Percentiles rank a stretch among this genome's conserved stretches.
Evolutionary conservation across 2,797 vertebrate species (phyloP).

Genomic region (Leucoraja ocellata): DNA sequence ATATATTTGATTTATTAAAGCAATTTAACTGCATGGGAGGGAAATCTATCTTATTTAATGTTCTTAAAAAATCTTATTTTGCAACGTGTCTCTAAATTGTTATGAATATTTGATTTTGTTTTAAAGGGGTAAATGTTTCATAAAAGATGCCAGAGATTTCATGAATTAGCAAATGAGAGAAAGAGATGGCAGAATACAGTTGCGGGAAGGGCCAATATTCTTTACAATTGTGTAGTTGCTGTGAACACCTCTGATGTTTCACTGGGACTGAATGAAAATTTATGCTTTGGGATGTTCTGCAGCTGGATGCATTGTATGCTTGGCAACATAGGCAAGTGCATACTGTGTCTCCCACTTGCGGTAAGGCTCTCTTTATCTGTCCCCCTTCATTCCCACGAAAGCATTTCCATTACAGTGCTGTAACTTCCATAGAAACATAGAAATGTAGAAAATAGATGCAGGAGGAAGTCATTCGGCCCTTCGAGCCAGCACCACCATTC

Average conservation of each 20-base stretch:
- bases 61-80: background rate
- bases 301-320: background rate
- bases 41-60: too few relatives aligned
- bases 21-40: background rate
- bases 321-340: slow-evolving; percentile 25
- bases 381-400: background rate
- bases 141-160: background rate
- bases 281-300: slow-evolving; percentile 14
- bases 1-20: background rate
- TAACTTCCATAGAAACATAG: too few relatives aligned
- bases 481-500: too few relatives aligned
- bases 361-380: background rate
- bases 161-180: background rate
- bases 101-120: background rate
- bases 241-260: background rate
- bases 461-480: too few relatives aligned
- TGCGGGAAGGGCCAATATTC: background rate
- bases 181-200: background rate
- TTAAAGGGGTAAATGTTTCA: background rate
- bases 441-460: too few relatives aligned
- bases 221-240: background rate
- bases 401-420: slow-evolving; percentile 3
- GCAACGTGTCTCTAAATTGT: background rate
- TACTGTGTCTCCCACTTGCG: slow-evolving; percentile 21
- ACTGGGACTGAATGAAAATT: background rate